phyloP scores from a whole-genome alignment of 2,113 vertebrate species.

The Anthoscopus minutus region DNA sequence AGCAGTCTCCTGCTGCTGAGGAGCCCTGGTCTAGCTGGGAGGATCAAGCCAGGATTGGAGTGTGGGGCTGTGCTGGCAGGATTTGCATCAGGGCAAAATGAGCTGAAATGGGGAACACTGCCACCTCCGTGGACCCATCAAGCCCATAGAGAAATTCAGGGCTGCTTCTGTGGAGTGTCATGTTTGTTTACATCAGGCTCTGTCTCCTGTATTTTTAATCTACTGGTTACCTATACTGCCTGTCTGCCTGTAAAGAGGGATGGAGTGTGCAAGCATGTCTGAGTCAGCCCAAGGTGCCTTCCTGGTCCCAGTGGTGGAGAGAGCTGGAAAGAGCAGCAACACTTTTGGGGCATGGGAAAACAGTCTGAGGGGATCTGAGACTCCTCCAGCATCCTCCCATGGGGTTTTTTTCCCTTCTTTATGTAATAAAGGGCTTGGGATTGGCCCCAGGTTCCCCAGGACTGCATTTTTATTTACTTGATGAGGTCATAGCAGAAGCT shows the following conservation, averaged over 20 bases:
- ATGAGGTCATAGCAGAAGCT: background rate
- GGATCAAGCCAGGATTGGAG: background rate
- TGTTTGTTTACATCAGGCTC: background rate
- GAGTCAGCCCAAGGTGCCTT: fast-evolving
- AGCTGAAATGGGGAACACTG: background rate
- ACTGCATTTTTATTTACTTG: background rate
- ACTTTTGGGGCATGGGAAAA: background rate
- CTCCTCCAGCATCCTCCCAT: background rate
- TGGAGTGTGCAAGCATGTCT: background rate
- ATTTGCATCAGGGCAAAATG: background rate
- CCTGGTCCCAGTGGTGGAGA: fast-evolving
- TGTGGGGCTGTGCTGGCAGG: background rate
- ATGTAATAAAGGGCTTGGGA: background rate
- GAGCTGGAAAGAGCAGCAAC: background rate
- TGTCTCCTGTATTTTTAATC: background rate
- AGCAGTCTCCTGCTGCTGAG: background rate
- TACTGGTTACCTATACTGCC: background rate
- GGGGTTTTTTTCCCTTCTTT: fast-evolving
- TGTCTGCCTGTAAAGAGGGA: fast-evolving
- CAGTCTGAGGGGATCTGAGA: background rate
- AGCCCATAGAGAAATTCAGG: background rate
- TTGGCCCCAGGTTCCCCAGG: background rate
- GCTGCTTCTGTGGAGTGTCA: fast-evolving
- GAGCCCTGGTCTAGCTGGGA: background rate
- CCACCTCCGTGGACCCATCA: background rate